A percentile compares a stretch with the other conserved stretches of the same genome.
Conservation (phyloP, 1,140 invertebrate genomes). For the Drosophila rufa region DNA sequence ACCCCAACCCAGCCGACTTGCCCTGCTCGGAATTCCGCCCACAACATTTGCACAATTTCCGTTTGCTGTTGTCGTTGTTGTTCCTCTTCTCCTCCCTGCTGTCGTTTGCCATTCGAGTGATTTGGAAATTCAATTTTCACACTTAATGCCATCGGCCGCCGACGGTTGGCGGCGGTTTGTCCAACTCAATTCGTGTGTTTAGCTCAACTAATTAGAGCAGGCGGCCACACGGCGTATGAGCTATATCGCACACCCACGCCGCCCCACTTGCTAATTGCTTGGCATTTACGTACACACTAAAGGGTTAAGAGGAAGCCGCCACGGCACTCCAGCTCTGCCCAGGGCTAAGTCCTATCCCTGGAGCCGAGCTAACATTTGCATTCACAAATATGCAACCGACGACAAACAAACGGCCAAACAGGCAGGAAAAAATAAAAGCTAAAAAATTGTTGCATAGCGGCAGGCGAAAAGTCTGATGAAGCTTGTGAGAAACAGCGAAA, state of each 20-base stretch:
- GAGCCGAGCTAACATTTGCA: conserved; percentile 73
- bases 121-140: conserved; percentile 82
- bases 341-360: conserved; percentile 4
- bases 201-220: conserved; percentile 76
- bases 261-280: conserved; percentile 66
- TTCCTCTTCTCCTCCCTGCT: not conserved
- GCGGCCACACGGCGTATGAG: conserved; percentile 45
- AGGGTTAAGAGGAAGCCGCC: conserved; percentile 58
- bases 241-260: conserved; percentile 5
- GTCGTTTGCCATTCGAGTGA: conserved; percentile 66
- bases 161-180: conserved; percentile 49
- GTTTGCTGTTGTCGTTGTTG: conserved; percentile 54
- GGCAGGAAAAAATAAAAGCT: conserved; percentile 26
- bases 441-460: conserved; percentile 67
- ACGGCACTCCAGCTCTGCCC: not conserved
- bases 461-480: conserved; percentile 58
- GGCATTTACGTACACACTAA: conserved; percentile 65
- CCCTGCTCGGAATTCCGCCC: conserved; percentile 50
- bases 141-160: conserved; percentile 74
- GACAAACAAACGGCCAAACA: conserved; percentile 58
- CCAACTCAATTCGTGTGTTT: conserved; percentile 73
- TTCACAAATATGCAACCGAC: conserved; percentile 78
- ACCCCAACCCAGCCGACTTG: conserved; percentile 6
- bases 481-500: not conserved
- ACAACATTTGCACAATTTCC: conserved; percentile 80